A percentile compares a stretch with the other conserved stretches of the same genome.
These are phyloP conservation scores for Jordanella pulchra DNA, from an alignment of 2,797 vertebrate species.

Conservation along the genomic window DNA sequence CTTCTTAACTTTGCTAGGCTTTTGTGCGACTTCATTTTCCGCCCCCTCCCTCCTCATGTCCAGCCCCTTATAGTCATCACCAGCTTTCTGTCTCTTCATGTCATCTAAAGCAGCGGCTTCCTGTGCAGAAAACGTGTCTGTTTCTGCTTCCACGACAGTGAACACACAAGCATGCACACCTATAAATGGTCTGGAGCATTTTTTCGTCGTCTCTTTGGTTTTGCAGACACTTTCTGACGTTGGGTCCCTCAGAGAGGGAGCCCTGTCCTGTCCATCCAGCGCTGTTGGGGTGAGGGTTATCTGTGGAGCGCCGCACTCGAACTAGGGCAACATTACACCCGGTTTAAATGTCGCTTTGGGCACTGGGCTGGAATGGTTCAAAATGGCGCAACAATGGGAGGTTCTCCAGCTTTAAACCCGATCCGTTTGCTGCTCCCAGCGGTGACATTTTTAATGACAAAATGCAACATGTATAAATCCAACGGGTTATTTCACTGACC, in stretches of 20 bases:
- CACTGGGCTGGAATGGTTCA: constrained; percentile 61
- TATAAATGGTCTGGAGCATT: not conserved
- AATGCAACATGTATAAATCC: constrained; percentile 40
- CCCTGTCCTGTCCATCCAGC: constrained; percentile 38
- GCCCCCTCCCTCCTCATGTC: not conserved
- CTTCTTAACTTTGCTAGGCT: constrained; percentile 26
- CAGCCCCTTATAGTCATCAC: constrained; percentile 20
- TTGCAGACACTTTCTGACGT: constrained; percentile 26
- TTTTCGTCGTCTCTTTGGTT: constrained; percentile 4
- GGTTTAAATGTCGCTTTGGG: constrained; percentile 62
- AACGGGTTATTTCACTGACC: constrained; percentile 7
- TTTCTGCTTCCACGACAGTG: constrained; percentile 36
- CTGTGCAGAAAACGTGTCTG: constrained; percentile 43
- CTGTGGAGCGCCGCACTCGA: constrained; percentile 43
- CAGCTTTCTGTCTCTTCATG: constrained; percentile 46
- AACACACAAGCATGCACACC: constrained; percentile 20
- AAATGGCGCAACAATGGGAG: constrained; percentile 73
- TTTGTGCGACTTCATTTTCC: constrained; percentile 48
- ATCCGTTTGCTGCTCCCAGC: constrained; percentile 39
- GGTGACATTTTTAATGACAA: constrained; percentile 54
- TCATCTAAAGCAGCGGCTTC: constrained; percentile 52
- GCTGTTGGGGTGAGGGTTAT: constrained; percentile 58
- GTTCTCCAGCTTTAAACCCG: constrained; percentile 45
- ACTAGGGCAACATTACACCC: constrained; percentile 45
- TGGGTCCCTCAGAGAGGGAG: constrained; percentile 18